Evolutionary conservation across 2,888 invertebrate genomes (phyloP).

Genomic region (Camponotus fellah): DNA sequence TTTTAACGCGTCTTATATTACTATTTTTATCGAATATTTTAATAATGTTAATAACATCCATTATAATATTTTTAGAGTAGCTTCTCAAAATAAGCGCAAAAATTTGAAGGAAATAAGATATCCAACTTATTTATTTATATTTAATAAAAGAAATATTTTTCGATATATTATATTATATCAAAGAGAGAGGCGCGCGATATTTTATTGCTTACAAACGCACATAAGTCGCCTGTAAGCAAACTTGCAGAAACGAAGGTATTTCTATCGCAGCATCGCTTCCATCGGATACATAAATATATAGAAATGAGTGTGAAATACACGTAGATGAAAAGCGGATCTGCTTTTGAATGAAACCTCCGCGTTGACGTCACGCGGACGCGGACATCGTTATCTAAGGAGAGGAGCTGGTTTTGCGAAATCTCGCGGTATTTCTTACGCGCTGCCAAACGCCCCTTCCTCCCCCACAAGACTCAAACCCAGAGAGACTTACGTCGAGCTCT

Average conservation of each 20-base stretch:
- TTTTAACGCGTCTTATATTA: background rate
- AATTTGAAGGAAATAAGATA: background rate
- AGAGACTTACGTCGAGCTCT: slow-evolving; percentile 49
- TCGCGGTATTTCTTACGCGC: background rate
- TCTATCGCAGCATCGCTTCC: background rate
- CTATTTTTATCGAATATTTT: background rate
- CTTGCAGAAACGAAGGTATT: background rate
- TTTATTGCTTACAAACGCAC: background rate
- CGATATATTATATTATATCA: background rate
- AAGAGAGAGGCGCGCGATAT: background rate
- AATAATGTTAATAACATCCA: background rate
- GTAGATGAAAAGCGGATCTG: background rate
- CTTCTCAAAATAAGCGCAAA: background rate
- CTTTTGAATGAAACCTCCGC: slow-evolving; percentile 54
- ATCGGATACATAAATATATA: background rate
- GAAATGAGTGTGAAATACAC: background rate
- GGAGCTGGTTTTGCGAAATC: slow-evolving; percentile 24
- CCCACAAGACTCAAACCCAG: slow-evolving; percentile 20
- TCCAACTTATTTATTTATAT: background rate
- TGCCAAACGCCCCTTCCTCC: slow-evolving; percentile 17
- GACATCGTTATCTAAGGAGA: slow-evolving; percentile 38
- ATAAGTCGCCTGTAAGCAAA: background rate
- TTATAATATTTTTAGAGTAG: background rate
- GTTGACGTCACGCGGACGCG: slow-evolving; percentile 40
- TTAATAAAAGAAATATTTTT: background rate